Evolutionary conservation across 2,113 vertebrate species (phyloP), one percentile per base, ranked within the genome.

Genomic region (Seriola quinqueradiata): DNA sequence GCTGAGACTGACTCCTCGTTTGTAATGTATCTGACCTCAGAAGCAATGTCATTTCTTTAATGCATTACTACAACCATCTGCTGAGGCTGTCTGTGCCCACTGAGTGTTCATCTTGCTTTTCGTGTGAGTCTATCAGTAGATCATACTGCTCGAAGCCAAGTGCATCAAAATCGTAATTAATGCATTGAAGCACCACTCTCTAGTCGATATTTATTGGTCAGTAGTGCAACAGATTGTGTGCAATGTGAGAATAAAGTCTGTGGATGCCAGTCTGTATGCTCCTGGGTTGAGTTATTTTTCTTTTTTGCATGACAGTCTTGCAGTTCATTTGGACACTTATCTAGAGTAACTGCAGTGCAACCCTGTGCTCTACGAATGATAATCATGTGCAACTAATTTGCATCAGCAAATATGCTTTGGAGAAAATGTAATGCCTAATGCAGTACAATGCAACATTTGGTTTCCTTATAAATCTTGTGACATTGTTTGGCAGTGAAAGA

Each of bases 161-260:
- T 75, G 69, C 75, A 82, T 89, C 72, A 61, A 54, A 57, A 77
- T 82, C 10, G 58, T 82, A 83, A 88, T 84, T 82, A 88, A 87
- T 69, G 70, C 77, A 70, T 42, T 48, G 59, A 78, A 77, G 77
- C 68, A 10, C 57, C 46, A 50, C 68, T 46, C 58, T 46, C 11
- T 11, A 14, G 65, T 87, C 80, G 67, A 84, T 87, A 81, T 89
- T 85, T 78, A 88, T 80, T 78, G 80, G 84, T 79, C 77, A 21
- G 46, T 32, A 14, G 52, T 78, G 58, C 77, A 70, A 71, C 48
- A 44, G 63, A 21, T 42, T 74, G 40, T 32, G 55, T 73, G 70
- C 79, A 34, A 32, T 36, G 75, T 34, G 48, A 69, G 59, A 75
- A 68, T 40, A 17, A 61, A 78, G 52, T 70, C 34, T 44, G 44